These are phyloP conservation scores for Mastacembelus armatus DNA, from an alignment of 2,797 vertebrate genomes.

Conservation along the genomic window DNA sequence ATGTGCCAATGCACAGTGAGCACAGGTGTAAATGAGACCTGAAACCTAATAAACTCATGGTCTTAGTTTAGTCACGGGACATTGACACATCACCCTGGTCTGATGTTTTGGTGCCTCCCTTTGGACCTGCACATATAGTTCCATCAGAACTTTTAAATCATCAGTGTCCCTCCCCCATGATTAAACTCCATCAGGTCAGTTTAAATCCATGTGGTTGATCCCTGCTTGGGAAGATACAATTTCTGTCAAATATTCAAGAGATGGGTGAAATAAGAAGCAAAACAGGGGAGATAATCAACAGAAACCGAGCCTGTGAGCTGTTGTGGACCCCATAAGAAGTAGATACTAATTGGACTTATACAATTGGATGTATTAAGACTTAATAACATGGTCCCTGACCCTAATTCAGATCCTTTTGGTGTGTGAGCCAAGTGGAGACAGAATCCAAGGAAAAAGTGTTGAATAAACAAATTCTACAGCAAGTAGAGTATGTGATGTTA, in stretches of 20 bases:
- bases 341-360: conserved; percentile 13
- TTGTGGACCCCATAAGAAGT: conserved; percentile 7
- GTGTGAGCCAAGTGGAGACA: conserved; percentile 16
- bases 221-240: background rate
- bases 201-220: background rate
- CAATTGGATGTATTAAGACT: conserved; percentile 16
- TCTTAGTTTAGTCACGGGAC: conserved; percentile 15
- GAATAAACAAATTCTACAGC: conserved; percentile 55
- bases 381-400: conserved; percentile 6
- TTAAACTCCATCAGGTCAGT: conserved; percentile 6
- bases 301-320: conserved; percentile 1
- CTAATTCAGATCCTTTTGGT: conserved; percentile 22
- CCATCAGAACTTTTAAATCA: conserved; percentile 13
- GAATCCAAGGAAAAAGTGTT: conserved; percentile 42
- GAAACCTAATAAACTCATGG: conserved; percentile 45
- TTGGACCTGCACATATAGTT: conserved; percentile 8
- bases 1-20: conserved; percentile 23
- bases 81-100: conserved; percentile 1
- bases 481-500: conserved; percentile 21
- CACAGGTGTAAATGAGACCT: conserved; percentile 29
- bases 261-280: background rate
- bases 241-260: background rate
- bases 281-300: background rate
- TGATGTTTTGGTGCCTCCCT: background rate
- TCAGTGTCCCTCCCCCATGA: background rate